phyloP scores from a whole-genome alignment of 1,140 invertebrate species.

The Cecropterus lyciades region DNA sequence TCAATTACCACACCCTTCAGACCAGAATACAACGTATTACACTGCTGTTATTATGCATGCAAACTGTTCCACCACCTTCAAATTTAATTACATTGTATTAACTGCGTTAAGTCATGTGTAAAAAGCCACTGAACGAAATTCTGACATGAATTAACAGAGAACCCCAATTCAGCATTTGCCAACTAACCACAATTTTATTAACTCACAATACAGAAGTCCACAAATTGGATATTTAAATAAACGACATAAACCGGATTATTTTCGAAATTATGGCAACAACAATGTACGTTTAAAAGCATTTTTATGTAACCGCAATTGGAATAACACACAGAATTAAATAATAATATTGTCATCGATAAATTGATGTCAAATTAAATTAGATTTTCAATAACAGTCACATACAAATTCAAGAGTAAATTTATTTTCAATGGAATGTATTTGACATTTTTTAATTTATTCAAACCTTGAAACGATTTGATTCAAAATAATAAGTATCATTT shows the following conservation, averaged over 20 bases:
- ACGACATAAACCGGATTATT: conserved; percentile 25
- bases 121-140: conserved; percentile 13
- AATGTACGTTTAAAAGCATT: conserved; percentile 12
- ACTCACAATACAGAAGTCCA: conserved; percentile 25
- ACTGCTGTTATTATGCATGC: too few species aligned
- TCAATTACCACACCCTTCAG: too few species aligned
- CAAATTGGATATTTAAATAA: conserved; percentile 34
- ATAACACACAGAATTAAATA: background rate
- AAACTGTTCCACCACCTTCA: too few species aligned
- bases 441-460: too few species aligned
- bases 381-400: too few species aligned
- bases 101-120: conserved; percentile 26
- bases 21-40: too few species aligned
- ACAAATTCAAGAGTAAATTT: too few species aligned
- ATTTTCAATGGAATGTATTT: too few species aligned
- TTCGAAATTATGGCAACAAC: conserved; percentile 16
- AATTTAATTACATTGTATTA: conserved; percentile 13
- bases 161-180: conserved; percentile 21
- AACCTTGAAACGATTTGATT: too few species aligned
- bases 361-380: too few species aligned
- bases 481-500: too few species aligned
- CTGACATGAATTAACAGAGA: conserved; percentile 17
- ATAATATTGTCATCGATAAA: background rate
- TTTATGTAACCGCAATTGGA: conserved; percentile 1
- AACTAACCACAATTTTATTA: conserved; percentile 28